These are phyloP conservation scores for Opisthograptis luteolata DNA, from an alignment of 2,888 invertebrate species.

Conservation along the genomic window DNA sequence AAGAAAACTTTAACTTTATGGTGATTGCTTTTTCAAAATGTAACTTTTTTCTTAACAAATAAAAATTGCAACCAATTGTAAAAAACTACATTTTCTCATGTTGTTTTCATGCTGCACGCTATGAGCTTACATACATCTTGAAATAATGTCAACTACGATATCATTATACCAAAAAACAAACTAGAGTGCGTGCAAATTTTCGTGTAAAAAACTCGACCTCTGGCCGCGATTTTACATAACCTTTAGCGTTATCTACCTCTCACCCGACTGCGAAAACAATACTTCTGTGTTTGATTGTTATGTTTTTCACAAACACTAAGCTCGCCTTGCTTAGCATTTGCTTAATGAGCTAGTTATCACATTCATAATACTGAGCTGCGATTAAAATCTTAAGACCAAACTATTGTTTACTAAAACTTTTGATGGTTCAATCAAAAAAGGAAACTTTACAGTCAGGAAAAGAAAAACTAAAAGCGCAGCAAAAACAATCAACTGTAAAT, in stretches of 20 bases:
- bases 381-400: constrained; percentile 3
- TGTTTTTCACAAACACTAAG: constrained; percentile 42
- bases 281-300: constrained; percentile 39
- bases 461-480: neutral
- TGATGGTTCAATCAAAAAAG: neutral
- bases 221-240: constrained; percentile 34
- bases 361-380: constrained; percentile 10
- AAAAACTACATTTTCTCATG: no score
- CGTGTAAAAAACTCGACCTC: constrained; percentile 22
- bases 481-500: neutral
- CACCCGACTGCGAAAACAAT: constrained; percentile 38
- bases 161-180: constrained; percentile 8
- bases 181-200: constrained; percentile 6
- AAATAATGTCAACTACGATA: constrained; percentile 2
- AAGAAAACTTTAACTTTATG: no score
- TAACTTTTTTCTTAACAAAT: no score
- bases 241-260: constrained; percentile 33
- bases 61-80: no score
- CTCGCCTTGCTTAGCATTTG: constrained; percentile 27
- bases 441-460: no score
- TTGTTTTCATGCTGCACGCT: neutral
- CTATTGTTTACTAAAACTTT: constrained; percentile 1
- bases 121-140: neutral
- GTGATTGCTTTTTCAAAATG: no score
- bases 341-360: constrained; percentile 23